phyloP scores from a whole-genome alignment of 2,888 invertebrate genomes.

The Sisyra nigra region DNA sequence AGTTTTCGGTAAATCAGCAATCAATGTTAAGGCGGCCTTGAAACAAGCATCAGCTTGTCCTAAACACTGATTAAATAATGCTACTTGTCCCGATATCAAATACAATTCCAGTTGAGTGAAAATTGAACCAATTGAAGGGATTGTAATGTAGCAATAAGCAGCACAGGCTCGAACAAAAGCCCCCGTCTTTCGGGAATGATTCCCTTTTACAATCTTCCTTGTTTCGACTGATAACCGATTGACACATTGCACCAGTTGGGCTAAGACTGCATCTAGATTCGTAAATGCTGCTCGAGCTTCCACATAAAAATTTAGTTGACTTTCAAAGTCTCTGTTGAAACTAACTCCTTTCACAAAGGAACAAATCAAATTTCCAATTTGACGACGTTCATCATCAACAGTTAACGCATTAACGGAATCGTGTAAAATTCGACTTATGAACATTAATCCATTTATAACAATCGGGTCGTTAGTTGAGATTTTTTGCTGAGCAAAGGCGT shows the following conservation, averaged over 20 bases:
- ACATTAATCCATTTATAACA: conserved; percentile 75
- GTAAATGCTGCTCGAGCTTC: conserved; percentile 82
- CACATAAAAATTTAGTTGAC: conserved; percentile 84
- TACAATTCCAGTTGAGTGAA: conserved; percentile 69
- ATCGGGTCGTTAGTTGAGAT: conserved; percentile 57
- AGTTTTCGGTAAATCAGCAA: conserved; percentile 59
- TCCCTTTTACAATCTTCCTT: conserved; percentile 48
- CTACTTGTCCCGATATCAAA: conserved; percentile 75
- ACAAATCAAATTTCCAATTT: conserved; percentile 70
- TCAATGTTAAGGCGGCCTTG: conserved; percentile 67
- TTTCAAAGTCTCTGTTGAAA: conserved; percentile 76
- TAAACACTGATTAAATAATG: conserved; percentile 74
- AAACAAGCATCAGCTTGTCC: conserved; percentile 94
- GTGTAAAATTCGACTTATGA: conserved; percentile 76
- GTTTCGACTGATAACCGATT: conserved; percentile 61
- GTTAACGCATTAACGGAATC: conserved; percentile 87
- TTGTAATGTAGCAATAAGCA: conserved; percentile 90
- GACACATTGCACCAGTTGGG: conserved; percentile 74
- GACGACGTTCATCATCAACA: conserved; percentile 80
- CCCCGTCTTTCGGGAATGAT: conserved; percentile 63
- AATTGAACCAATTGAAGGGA: conserved; percentile 82
- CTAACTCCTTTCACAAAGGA: conserved; percentile 64
- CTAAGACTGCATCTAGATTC: conserved; percentile 75
- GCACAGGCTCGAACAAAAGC: conserved; percentile 87
- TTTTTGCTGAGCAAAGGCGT: conserved; percentile 33